Conservation (phyloP, 2,888 invertebrate genomes). For the Dryobota labecula region DNA sequence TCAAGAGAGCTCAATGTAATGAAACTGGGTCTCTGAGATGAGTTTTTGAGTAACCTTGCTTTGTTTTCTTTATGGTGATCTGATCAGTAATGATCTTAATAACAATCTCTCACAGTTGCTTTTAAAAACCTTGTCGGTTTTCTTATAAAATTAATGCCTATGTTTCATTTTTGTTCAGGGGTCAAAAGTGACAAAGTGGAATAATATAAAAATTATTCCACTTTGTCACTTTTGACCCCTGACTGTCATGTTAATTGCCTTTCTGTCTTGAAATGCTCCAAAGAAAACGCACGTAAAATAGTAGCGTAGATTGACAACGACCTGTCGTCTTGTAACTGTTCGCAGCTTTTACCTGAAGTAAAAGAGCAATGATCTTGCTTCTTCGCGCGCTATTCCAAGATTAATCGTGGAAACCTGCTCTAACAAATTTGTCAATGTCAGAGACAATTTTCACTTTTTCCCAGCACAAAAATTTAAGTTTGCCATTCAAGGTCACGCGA, state of each 20-base stretch:
- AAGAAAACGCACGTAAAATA: conserved; percentile 5
- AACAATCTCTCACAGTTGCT: not conserved
- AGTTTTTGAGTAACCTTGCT: conserved; percentile 28
- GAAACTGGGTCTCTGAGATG: conserved; percentile 6
- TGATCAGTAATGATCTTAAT: not conserved
- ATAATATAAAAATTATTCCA: not conserved
- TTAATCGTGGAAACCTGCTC: conserved; percentile 53
- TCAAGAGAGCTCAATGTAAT: conserved; percentile 9
- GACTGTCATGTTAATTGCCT: not conserved
- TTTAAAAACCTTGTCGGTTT: not conserved
- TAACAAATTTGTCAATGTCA: conserved; percentile 55
- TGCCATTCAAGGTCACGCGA: conserved; percentile 56
- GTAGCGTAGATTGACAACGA: not conserved
- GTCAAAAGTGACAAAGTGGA: not conserved
- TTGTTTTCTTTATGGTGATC: conserved; percentile 21
- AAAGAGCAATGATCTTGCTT: conserved; percentile 49
- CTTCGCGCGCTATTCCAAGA: conserved; percentile 26
- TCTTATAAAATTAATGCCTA: not conserved
- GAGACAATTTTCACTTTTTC: conserved; percentile 60
- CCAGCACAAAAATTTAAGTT: conserved; percentile 37
- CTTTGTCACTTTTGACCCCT: no score
- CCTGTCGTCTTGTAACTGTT: conserved; percentile 12
- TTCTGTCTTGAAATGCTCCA: not conserved
- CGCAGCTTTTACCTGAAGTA: conserved; percentile 29
- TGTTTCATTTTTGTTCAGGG: not conserved